Conservation (phyloP, 1,140 invertebrate species). For the Drosophila leontia region DNA sequence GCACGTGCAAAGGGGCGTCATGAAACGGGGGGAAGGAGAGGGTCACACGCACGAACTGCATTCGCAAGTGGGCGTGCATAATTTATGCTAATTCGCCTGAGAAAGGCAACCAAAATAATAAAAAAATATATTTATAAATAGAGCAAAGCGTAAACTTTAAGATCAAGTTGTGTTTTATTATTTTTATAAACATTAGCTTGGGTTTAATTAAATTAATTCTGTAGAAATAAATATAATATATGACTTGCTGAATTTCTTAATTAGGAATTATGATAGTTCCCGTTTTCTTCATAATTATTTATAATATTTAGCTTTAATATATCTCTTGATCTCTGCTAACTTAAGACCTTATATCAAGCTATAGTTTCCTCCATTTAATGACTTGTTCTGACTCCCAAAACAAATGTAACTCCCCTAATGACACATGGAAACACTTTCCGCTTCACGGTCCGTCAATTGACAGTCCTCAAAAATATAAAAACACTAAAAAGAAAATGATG, state of each 20-base stretch:
- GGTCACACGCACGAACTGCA: constrained; percentile 74
- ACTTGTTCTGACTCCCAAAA: neutral
- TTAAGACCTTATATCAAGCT: neutral
- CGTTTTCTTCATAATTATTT: neutral
- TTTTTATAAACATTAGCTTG: constrained; percentile 7
- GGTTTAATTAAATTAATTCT: neutral
- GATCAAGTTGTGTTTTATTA: constrained; percentile 21
- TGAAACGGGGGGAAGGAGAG: neutral
- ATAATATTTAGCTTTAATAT: neutral
- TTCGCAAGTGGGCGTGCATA: constrained; percentile 81
- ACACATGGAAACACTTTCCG: constrained; percentile 55
- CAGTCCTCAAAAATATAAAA: constrained; percentile 24
- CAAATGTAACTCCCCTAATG: constrained; percentile 36
- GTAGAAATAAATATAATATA: neutral
- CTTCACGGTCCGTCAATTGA: constrained; percentile 59
- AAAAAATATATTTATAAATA: constrained; percentile 30
- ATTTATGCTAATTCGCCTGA: constrained; percentile 80
- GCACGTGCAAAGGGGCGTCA: constrained; percentile 51
- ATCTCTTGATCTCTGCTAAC: neutral
- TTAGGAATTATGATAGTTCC: neutral
- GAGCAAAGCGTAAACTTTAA: constrained; percentile 37
- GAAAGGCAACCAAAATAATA: constrained; percentile 45
- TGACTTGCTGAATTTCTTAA: neutral
- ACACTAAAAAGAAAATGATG: constrained; percentile 31
- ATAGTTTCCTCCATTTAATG: constrained; percentile 5